Evolutionary conservation across 2,113 vertebrate species (phyloP).

Genomic region (Dendropsophus ebraccatus): DNA sequence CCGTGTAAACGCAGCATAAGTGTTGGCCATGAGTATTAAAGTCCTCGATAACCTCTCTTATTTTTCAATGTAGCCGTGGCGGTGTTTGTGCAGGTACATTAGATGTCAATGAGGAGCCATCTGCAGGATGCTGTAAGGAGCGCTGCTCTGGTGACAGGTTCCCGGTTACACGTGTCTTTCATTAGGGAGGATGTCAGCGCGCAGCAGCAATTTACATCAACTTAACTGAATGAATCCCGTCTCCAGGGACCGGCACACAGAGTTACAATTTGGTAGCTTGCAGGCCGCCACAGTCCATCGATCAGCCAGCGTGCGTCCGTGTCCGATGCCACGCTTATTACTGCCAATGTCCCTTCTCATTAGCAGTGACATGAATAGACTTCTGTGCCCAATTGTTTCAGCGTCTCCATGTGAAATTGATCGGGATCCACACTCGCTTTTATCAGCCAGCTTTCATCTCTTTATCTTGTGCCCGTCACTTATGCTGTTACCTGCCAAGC

Average conservation of each 20-base stretch:
- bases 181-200: neutral
- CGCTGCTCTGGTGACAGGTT: no score
- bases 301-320: neutral
- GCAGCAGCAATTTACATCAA: neutral
- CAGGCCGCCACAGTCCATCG: neutral
- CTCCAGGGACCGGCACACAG: neutral
- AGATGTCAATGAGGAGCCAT: no score
- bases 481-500: slow-evolving; percentile 24
- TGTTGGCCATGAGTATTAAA: no score
- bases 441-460: slow-evolving; percentile 41
- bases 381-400: slow-evolving; percentile 32
- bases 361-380: slow-evolving; percentile 10
- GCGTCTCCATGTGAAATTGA: slow-evolving; percentile 41
- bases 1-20: no score
- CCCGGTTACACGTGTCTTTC: neutral
- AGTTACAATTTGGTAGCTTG: neutral
- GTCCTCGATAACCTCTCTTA: no score
- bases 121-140: no score
- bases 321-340: neutral
- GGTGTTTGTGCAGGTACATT: neutral
- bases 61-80: neutral
- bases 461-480: neutral
- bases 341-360: slow-evolving; percentile 27
- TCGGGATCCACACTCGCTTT: slow-evolving; percentile 18
- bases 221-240: neutral